These are phyloP conservation scores for Megaleporinus macrocephalus DNA, from an alignment of 2,113 vertebrate genomes.

Conservation along the genomic window DNA sequence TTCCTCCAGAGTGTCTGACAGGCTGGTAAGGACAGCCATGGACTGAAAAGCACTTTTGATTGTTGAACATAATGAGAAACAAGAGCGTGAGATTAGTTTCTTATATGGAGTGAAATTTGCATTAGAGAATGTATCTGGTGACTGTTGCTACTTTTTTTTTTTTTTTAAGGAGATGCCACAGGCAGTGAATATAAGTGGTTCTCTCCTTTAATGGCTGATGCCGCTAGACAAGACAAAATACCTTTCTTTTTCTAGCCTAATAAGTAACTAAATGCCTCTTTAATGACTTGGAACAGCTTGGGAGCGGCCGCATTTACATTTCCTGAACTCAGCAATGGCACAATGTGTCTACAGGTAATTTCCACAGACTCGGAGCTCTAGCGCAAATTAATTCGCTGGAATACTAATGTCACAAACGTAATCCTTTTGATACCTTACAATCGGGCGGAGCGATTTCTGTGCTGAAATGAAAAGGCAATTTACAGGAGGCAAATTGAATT, in stretches of 20 bases:
- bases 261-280: slow-evolving; percentile 47
- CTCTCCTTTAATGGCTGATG: slow-evolving; percentile 55
- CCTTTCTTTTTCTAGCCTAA: slow-evolving; percentile 56
- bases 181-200: slow-evolving; percentile 60
- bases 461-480: slow-evolving; percentile 75
- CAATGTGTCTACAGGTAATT: slow-evolving; percentile 59
- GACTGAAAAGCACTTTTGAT: slow-evolving; percentile 28
- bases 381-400: slow-evolving; percentile 70
- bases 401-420: slow-evolving; percentile 73
- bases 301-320: slow-evolving; percentile 35
- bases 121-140: slow-evolving; percentile 61
- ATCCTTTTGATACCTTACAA: slow-evolving; percentile 72
- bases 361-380: slow-evolving; percentile 61
- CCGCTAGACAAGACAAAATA: slow-evolving; percentile 19
- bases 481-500: slow-evolving; percentile 76
- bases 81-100: slow-evolving; percentile 50
- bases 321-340: slow-evolving; percentile 37
- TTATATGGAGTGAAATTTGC: slow-evolving; percentile 62
- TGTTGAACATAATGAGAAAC: slow-evolving; percentile 17
- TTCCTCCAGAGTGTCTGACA: background rate
- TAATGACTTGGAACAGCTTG: slow-evolving; percentile 35
- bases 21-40: background rate
- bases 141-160: slow-evolving; percentile 43
- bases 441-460: slow-evolving; percentile 63
- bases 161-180: slow-evolving; percentile 51